These are phyloP conservation scores for Stenchaetothrips biformis DNA, from an alignment of 2,888 invertebrate species.

Conservation along the genomic window DNA sequence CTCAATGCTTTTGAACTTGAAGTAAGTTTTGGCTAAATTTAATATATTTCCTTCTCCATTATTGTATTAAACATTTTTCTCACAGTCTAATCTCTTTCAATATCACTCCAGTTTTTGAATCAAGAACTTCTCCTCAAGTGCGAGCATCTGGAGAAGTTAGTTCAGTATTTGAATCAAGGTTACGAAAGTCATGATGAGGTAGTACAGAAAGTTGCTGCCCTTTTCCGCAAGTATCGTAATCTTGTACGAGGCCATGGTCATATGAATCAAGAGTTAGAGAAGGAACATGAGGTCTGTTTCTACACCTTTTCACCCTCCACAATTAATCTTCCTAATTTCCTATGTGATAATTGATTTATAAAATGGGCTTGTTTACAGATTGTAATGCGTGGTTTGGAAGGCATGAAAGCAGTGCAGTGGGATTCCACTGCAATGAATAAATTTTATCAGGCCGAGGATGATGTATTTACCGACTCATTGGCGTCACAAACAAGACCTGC, in stretches of 20 bases:
- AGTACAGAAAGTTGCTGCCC: constrained; percentile 51
- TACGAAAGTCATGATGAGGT: constrained; percentile 48
- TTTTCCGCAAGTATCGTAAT: constrained; percentile 56
- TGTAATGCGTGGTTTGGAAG: constrained; percentile 55
- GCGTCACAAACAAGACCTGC: too few species aligned
- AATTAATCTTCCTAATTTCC: not conserved
- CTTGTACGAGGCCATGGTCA: constrained; percentile 57
- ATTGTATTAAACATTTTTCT: not conserved
- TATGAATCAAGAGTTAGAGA: constrained; percentile 53
- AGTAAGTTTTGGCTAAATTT: not conserved
- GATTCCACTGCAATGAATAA: too few species aligned
- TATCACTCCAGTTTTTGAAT: not conserved
- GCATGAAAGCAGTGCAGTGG: constrained; percentile 58
- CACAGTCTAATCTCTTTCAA: not conserved
- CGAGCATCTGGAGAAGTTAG: constrained; percentile 42
- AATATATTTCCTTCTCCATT: not conserved
- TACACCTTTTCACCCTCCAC: not conserved
- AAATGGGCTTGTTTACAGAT: constrained; percentile 34
- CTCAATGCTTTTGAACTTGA: not conserved
- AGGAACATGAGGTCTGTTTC: constrained; percentile 52
- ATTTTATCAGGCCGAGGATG: too few species aligned
- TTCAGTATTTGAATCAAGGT: constrained; percentile 48
- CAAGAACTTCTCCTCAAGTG: not conserved
- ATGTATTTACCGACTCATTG: too few species aligned
- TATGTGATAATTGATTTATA: not conserved